Conservation (phyloP, 1,140 invertebrate genomes). For the Drosophila sp. region DNA sequence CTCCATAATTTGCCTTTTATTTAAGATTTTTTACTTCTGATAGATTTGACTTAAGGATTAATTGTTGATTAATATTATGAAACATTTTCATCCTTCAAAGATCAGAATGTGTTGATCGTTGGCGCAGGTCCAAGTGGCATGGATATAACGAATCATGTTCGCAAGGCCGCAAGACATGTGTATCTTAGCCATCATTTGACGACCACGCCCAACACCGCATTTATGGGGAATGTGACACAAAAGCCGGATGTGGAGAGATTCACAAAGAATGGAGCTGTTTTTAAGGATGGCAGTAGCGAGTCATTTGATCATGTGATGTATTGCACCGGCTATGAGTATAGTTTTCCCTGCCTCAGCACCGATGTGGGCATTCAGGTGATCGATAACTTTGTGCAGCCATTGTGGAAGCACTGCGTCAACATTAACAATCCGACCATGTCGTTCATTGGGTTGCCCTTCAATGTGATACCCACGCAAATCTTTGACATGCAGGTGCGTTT, state of each 20-base stretch:
- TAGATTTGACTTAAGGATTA: too few species aligned
- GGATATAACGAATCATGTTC: slow-evolving; percentile 93
- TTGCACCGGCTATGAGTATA: slow-evolving; percentile 94
- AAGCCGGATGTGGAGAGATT: slow-evolving; percentile 88
- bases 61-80: background rate
- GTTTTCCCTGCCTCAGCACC: slow-evolving; percentile 91
- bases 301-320: slow-evolving; percentile 90
- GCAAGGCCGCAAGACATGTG: slow-evolving; percentile 88
- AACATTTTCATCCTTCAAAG: slow-evolving; percentile 37
- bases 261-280: slow-evolving; percentile 86
- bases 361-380: slow-evolving; percentile 90
- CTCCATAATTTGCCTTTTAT: too few species aligned
- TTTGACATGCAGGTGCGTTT: slow-evolving; percentile 94
- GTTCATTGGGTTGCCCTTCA: slow-evolving; percentile 92
- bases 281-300: slow-evolving; percentile 87
- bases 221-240: slow-evolving; percentile 88
- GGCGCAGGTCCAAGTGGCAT: slow-evolving; percentile 95
- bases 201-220: slow-evolving; percentile 86
- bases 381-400: slow-evolving; percentile 92
- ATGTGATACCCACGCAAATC: slow-evolving; percentile 93
- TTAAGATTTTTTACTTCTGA: too few species aligned
- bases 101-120: slow-evolving; percentile 89
- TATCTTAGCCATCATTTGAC: slow-evolving; percentile 89
- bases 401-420: slow-evolving; percentile 95
- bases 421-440: slow-evolving; percentile 91